Conservation (phyloP, 1,140 invertebrate species). For the Eumaeus atala region DNA sequence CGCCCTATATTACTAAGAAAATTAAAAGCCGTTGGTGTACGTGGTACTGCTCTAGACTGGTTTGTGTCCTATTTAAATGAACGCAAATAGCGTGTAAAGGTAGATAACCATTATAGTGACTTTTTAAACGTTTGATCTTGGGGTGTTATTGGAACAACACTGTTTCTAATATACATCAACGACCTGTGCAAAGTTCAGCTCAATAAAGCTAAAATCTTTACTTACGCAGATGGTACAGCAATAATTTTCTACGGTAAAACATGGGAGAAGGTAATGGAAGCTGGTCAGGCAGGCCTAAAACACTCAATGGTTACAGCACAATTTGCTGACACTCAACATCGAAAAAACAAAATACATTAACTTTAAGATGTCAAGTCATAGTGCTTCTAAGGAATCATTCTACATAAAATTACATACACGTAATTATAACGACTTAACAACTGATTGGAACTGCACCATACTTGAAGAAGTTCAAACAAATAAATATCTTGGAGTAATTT, state of each 20-base stretch:
- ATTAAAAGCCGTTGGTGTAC: not conserved
- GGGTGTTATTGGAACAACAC: conserved; percentile 21
- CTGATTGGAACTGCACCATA: no score
- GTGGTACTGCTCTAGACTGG: not conserved
- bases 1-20: not conserved
- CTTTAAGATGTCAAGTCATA: no score
- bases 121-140: conserved; percentile 15
- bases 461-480: no score
- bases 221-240: conserved; percentile 28
- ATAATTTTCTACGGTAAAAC: conserved; percentile 22
- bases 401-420: no score
- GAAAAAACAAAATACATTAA: no score
- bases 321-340: no score
- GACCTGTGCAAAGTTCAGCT: conserved; percentile 20
- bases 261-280: no score
- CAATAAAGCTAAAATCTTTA: conserved; percentile 20
- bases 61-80: conserved; percentile 12
- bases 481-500: no score
- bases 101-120: conserved; percentile 11
- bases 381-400: no score
- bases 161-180: conserved; percentile 25
- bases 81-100: conserved; percentile 16
- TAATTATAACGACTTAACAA: no score
- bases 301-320: no score
- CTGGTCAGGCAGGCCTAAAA: no score